Conservation (phyloP, 1,140 invertebrate species). For the Leucophenga varia region DNA sequence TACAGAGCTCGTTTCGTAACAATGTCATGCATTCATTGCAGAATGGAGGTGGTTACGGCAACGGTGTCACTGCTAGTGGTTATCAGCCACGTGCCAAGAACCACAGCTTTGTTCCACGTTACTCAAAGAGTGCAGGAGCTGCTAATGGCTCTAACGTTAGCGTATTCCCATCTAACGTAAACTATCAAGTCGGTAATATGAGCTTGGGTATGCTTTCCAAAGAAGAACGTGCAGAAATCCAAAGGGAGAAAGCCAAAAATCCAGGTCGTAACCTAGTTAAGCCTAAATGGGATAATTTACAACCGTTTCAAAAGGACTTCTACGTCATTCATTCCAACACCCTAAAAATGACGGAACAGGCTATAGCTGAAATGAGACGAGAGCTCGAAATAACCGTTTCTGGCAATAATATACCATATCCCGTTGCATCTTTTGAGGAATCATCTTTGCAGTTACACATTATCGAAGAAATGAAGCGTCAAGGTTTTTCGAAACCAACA, state of each 20-base stretch:
- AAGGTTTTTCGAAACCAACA: conserved; percentile 81
- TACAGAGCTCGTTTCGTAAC: conserved; percentile 30
- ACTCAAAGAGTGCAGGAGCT: conserved; percentile 41
- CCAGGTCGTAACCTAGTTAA: conserved; percentile 79
- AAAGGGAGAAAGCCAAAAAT: conserved; percentile 66
- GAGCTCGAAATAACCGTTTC: conserved; percentile 84
- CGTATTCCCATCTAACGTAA: conserved; percentile 6
- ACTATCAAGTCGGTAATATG: conserved; percentile 20
- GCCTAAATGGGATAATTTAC: conserved; percentile 83
- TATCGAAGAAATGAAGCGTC: conserved; percentile 77
- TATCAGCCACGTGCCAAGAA: conserved; percentile 43
- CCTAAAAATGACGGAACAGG: conserved; percentile 67
- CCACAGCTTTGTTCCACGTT: conserved; percentile 43
- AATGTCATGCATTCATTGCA: conserved; percentile 30
- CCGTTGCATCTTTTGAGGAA: conserved; percentile 86
- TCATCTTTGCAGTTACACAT: conserved; percentile 83
- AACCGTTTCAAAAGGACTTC: conserved; percentile 89
- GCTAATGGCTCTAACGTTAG: conserved; percentile 25
- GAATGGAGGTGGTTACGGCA: conserved; percentile 33
- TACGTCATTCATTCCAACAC: conserved; percentile 83
- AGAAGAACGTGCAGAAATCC: conserved; percentile 60
- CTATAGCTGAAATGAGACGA: conserved; percentile 72
- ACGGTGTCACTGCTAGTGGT: conserved; percentile 21
- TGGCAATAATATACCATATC: conserved; percentile 79
- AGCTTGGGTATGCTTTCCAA: conserved; percentile 50